Evolutionary conservation across 2,797 vertebrate species (phyloP).

Genomic region (Thaleichthys pacificus): DNA sequence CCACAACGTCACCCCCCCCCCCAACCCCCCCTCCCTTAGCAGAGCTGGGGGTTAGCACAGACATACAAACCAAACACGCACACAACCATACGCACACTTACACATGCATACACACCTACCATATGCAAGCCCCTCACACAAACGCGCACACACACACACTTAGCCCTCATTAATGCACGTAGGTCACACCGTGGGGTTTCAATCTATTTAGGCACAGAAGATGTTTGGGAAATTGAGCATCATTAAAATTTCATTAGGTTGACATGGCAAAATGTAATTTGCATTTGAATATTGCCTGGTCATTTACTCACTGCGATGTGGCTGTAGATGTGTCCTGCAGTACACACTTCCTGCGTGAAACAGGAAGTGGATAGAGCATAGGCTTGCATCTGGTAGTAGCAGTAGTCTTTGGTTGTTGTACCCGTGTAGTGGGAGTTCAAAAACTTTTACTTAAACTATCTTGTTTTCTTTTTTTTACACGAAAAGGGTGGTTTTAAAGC

Average conservation of each 20-base stretch:
- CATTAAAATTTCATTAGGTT: constrained; percentile 62
- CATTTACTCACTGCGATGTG: constrained; percentile 46
- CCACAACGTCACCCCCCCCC: constrained; percentile 25
- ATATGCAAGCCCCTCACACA: neutral
- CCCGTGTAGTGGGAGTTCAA: too few relatives aligned
- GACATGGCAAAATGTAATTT: constrained; percentile 53
- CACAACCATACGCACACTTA: neutral
- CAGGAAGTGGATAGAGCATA: neutral
- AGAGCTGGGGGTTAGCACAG: constrained; percentile 33
- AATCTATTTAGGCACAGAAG: constrained; percentile 32
- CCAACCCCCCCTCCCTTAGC: constrained; percentile 35
- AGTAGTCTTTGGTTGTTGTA: too few relatives aligned
- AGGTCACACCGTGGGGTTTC: constrained; percentile 42
- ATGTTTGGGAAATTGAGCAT: constrained; percentile 47
- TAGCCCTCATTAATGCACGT: constrained; percentile 43
- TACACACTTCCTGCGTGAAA: neutral
- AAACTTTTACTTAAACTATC: too few relatives aligned
- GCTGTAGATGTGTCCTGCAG: neutral
- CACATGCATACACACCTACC: neutral
- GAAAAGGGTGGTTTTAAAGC: too few relatives aligned
- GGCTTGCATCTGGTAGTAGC: too few relatives aligned
- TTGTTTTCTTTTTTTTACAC: too few relatives aligned
- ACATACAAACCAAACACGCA: neutral
- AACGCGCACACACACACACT: constrained; percentile 25
- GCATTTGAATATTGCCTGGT: constrained; percentile 43